Conservation (phyloP, 2,888 invertebrate species). For the Tanytarsus gracilentus region DNA sequence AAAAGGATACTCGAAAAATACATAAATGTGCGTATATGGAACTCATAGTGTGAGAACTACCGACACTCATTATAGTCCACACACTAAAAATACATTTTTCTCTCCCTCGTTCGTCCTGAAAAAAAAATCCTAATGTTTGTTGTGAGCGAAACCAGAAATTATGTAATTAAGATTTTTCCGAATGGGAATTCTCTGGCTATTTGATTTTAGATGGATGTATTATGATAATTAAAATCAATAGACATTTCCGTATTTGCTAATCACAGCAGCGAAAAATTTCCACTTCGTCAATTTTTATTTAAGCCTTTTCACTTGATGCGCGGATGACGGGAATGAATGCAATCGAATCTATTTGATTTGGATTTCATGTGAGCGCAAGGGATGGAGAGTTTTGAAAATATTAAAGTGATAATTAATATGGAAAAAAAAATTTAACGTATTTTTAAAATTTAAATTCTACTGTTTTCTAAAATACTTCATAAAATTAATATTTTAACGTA, state of each 20-base stretch:
- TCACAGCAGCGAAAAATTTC: neutral
- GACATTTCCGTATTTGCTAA: neutral
- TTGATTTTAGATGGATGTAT: neutral
- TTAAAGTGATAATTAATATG: too few relatives aligned
- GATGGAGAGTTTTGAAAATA: too few relatives aligned
- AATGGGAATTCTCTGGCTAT: neutral
- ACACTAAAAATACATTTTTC: neutral
- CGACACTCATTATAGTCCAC: slow-evolving; percentile 3
- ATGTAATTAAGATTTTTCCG: slow-evolving; percentile 18
- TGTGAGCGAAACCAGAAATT: slow-evolving; percentile 24
- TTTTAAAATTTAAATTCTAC: too few relatives aligned
- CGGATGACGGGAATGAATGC: too few relatives aligned
- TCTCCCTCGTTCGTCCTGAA: neutral
- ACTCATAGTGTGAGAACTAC: slow-evolving; percentile 27
- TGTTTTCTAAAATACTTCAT: too few relatives aligned
- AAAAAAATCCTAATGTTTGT: neutral
- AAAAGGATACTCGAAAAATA: neutral
- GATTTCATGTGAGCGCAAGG: too few relatives aligned
- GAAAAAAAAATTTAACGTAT: too few relatives aligned
- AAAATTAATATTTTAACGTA: too few relatives aligned
- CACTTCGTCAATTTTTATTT: slow-evolving; percentile 10
- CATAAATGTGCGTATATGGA: neutral
- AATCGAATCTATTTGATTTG: too few relatives aligned
- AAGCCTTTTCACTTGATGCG: neutral
- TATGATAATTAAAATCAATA: slow-evolving; percentile 27